Evolutionary conservation across 2,888 invertebrate species (phyloP), one percentile per base, ranked within the genome.

Genomic region (Drosophila pegasa): DNA sequence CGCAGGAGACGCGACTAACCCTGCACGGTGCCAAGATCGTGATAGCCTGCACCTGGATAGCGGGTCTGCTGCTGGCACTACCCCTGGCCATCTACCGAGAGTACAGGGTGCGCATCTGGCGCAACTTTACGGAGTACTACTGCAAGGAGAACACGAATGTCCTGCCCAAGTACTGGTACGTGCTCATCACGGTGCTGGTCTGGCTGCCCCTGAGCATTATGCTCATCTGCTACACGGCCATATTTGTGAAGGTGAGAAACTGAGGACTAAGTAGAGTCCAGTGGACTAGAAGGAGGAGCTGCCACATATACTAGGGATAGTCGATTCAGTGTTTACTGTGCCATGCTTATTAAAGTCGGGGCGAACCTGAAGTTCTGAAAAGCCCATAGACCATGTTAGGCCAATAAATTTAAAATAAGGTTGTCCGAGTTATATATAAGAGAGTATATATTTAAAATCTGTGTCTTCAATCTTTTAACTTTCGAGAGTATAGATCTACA

Each of bases 141-240:
- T 97, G 97, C 88, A 94, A 93, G 1, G 97, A 97, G 91, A 94
- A 96, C 71, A 91, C 93, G 0, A 79, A 93, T 1, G 90, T 95
- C 14, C 91, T 95, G 57, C 94, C 94, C 47, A 94, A 95, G 35
- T 97, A 97, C 88, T 97, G 97, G 96, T 95, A 96, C 77, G 94
- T 96, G 27, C 93, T 96, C 4, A 93, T 96, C 20, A 94, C 95
- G 0, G 93, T 96, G 7, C 91, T 97, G 20, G 96, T 97, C 1
- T 97, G 97, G 95, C 89, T 96, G 18, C 97, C 97, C 0, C 92
- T 97, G 25, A 93, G 94, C 0, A 93, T 96, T 0, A 96, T 97
- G 95, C 91, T 95, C 0, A 90, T 95, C n/a, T 95, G 95, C 75
- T 96, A 96, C 80, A 94, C 95, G 8, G 94, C 96, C 50, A 96